Conservation (phyloP, 2,888 invertebrate genomes). For the Temnothorax unifasciatus region DNA sequence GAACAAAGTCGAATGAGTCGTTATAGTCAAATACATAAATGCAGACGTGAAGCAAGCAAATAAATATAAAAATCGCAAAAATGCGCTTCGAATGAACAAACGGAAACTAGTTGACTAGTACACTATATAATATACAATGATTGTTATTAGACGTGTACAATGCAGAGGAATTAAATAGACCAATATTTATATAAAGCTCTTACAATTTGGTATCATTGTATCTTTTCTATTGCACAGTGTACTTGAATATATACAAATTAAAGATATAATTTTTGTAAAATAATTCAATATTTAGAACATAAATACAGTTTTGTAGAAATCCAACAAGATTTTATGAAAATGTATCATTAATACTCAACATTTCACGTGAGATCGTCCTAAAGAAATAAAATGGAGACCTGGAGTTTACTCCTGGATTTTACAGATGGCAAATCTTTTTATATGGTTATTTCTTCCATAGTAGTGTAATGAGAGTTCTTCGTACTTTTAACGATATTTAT, state of each 20-base stretch:
- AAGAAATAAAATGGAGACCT: constrained; percentile 18
- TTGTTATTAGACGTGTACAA: constrained; percentile 60
- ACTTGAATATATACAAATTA: constrained; percentile 42
- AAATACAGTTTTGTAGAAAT: not conserved
- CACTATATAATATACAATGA: constrained; percentile 69
- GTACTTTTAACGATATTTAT: constrained; percentile 10
- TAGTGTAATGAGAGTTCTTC: not conserved
- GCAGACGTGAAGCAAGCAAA: not conserved
- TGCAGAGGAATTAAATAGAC: constrained; percentile 67
- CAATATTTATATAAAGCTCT: constrained; percentile 69
- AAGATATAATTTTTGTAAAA: constrained; percentile 14
- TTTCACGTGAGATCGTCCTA: not conserved
- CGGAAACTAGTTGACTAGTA: constrained; percentile 73
- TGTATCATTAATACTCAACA: not conserved
- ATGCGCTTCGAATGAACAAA: constrained; percentile 44
- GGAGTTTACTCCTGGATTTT: not conserved
- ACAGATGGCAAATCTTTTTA: not conserved
- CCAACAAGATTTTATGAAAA: constrained; percentile 6
- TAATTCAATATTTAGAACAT: constrained; percentile 4
- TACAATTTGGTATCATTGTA: constrained; percentile 75
- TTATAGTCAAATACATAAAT: not conserved
- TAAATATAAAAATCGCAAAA: constrained; percentile 33
- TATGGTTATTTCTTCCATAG: not conserved
- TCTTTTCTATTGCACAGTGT: constrained; percentile 56
- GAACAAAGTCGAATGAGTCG: not conserved